Evolutionary conservation across 2,113 vertebrate genomes (phyloP).

Genomic region (Lepus americanus): DNA sequence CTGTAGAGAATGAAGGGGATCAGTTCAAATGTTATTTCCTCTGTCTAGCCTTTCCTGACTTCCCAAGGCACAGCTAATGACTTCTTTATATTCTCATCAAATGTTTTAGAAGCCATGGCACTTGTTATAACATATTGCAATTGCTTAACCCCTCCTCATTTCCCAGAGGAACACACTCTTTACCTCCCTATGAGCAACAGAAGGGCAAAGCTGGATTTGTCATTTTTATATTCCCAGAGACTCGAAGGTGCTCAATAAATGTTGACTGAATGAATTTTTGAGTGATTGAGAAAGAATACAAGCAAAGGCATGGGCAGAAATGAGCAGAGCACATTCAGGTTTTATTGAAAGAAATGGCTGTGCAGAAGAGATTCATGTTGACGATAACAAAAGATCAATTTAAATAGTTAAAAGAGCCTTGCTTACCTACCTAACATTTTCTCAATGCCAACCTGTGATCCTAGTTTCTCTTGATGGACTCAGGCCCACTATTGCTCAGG

Average conservation of each 20-base stretch:
- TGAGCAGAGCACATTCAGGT: background rate
- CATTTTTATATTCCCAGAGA: background rate
- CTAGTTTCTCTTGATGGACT: background rate
- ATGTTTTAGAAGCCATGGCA: background rate
- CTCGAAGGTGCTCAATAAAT: constrained; percentile 17
- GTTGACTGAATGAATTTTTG: background rate
- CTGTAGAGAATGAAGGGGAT: background rate
- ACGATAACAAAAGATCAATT: background rate
- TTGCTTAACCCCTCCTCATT: background rate
- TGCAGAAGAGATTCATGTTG: background rate
- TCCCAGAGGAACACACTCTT: background rate
- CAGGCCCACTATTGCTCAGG: background rate
- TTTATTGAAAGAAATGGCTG: background rate
- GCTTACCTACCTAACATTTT: background rate
- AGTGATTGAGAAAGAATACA: background rate
- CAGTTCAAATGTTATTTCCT: background rate
- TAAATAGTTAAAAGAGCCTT: background rate
- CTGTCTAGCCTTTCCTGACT: background rate
- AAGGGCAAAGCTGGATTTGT: background rate
- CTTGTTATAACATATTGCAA: background rate
- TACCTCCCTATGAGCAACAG: background rate
- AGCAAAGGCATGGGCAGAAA: background rate
- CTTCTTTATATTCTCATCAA: background rate
- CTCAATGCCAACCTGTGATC: background rate
- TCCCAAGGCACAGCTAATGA: background rate